phyloP scores from a whole-genome alignment of 2,888 invertebrate species.

The Fragum sueziense region DNA sequence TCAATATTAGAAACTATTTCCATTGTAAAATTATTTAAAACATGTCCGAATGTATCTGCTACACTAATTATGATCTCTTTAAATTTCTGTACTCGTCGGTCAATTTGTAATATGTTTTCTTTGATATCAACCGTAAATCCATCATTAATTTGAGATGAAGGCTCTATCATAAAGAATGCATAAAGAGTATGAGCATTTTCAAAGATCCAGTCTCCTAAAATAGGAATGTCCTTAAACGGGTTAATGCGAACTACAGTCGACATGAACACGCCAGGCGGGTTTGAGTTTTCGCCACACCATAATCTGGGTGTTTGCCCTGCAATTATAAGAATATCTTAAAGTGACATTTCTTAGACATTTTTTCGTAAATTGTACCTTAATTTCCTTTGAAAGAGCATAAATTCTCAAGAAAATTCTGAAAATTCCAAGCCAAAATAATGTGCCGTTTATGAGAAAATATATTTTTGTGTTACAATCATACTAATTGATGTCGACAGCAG shows the following conservation, averaged over 20 bases:
- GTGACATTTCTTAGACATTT: no score
- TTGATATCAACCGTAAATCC: constrained; percentile 8
- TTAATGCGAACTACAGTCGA: constrained; percentile 20
- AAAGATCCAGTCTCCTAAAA: constrained; percentile 46
- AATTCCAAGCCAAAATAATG: no score
- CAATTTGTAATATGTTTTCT: constrained; percentile 3
- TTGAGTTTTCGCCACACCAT: constrained; percentile 24
- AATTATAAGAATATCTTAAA: background rate
- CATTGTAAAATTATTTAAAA: constrained; percentile 19
- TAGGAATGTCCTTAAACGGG: constrained; percentile 42
- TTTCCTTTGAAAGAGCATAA: no score
- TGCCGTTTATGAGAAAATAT: no score
- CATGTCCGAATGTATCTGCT: background rate
- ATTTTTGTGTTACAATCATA: no score
- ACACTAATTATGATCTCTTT: background rate
- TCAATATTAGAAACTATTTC: constrained; percentile 9
- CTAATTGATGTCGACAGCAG: no score
- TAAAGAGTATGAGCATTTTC: constrained; percentile 12
- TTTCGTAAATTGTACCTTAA: no score
- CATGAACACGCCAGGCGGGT: constrained; percentile 56
- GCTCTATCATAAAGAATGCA: constrained; percentile 48
- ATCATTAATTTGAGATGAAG: background rate
- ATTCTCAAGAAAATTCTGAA: no score
- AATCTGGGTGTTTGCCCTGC: constrained; percentile 20
- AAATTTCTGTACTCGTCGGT: background rate